phyloP scores from a whole-genome alignment of 2,888 invertebrate species.

The Agrenia bidenticulata region DNA sequence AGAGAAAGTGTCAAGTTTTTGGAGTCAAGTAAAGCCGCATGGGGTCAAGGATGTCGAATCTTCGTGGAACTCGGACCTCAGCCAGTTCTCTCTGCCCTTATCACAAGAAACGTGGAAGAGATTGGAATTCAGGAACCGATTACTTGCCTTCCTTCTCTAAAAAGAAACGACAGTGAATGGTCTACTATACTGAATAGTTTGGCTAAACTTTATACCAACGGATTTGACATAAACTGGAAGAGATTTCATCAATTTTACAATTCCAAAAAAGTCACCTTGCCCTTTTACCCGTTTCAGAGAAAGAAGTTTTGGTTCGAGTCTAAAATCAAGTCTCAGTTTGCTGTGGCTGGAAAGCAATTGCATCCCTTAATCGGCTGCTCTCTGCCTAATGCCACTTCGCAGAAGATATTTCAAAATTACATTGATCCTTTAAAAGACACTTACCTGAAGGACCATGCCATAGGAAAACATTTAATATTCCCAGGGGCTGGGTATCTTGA shows the following conservation, averaged over 20 bases:
- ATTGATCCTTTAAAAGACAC: neutral
- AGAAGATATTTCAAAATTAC: conserved; percentile 19
- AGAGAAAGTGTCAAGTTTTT: conserved; percentile 30
- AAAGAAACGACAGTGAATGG: conserved; percentile 23
- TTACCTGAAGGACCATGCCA: conserved; percentile 27
- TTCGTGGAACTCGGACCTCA: conserved; percentile 41
- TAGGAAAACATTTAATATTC: conserved; percentile 27
- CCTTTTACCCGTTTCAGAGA: conserved; percentile 32
- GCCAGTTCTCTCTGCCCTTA: conserved; percentile 28
- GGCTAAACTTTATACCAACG: conserved; percentile 22
- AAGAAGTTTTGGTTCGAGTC: conserved; percentile 24
- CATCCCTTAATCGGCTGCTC: conserved; percentile 30
- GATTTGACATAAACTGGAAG: conserved; percentile 29
- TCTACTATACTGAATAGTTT: conserved; percentile 22
- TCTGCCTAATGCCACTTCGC: conserved; percentile 1
- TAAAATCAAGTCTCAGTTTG: neutral
- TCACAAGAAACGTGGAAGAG: conserved; percentile 7
- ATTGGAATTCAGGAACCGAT: neutral
- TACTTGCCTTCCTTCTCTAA: conserved; percentile 30
- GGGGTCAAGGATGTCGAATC: conserved; percentile 10
- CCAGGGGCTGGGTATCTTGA: conserved; percentile 31
- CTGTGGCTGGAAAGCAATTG: no score
- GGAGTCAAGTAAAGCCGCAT: conserved; percentile 11
- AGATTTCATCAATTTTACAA: conserved; percentile 18
- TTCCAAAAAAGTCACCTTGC: conserved; percentile 2